phyloP scores from a whole-genome alignment of 53 echinoderm and acorn worm genomes.

The Echinometra lucunter region DNA sequence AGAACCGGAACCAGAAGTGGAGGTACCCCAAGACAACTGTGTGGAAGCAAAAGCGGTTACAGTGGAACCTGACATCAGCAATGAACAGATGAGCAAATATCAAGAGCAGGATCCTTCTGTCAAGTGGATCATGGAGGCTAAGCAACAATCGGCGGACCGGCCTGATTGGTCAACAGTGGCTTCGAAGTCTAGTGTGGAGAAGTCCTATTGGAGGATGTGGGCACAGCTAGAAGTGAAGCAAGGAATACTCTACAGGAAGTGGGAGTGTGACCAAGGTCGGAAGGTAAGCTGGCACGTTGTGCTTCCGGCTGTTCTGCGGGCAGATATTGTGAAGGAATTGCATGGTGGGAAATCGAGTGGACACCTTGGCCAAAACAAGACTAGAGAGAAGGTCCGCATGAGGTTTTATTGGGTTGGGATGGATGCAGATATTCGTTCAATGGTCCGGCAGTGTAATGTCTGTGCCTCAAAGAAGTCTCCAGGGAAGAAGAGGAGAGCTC shows the following conservation, averaged over 20 bases:
- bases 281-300: neutral
- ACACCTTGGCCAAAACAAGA: constrained; percentile 70
- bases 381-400: constrained; percentile 36
- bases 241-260: constrained; percentile 32
- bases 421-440: neutral
- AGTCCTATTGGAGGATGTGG: constrained; percentile 36
- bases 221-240: neutral
- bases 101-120: neutral
- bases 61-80: neutral
- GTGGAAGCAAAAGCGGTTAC: neutral
- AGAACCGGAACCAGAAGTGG: neutral
- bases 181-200: too few relatives aligned
- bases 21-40: neutral
- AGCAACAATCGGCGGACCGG: neutral
- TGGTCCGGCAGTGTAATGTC: constrained; percentile 1
- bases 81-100: neutral
- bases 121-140: constrained; percentile 17
- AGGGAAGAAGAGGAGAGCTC: constrained; percentile 55
- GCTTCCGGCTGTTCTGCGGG: neutral
- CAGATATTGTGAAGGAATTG: too few relatives aligned
- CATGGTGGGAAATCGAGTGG: too few relatives aligned
- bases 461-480: constrained; percentile 74
- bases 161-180: neutral
- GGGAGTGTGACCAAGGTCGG: neutral
- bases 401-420: constrained; percentile 41